Evolutionary conservation across 2,797 vertebrate species (phyloP), one percentile per base, ranked within the genome.

Genomic region (Nasua narica): DNA sequence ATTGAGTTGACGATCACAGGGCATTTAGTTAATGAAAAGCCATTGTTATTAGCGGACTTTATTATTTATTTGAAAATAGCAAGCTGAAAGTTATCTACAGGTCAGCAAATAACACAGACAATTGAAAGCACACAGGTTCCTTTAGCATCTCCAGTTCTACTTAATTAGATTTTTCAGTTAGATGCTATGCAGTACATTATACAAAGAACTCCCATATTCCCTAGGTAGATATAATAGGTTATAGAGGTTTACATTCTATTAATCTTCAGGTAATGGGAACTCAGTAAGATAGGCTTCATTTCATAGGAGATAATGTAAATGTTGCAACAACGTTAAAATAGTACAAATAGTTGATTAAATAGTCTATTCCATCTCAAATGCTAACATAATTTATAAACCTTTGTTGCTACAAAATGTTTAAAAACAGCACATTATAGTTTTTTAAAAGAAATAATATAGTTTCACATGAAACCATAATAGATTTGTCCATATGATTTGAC

Each of bases 151-250:
- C 52, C 12, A 81, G 43, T 94, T 92, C 78, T 50, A 91, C 19
- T 91, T 98, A 96, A 94, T 97, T 97, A 89, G 2, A 77, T 95
- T 98, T 98, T 97, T 96, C 69, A 96, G 97, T 97, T 91, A 94
- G 43, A 87, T 91, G 29, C 69, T 96, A 70, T 62, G 92, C 87
- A 93, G 48, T 94, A 92, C 79, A 94, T 91, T 94, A 95, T 76
- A 69, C 82, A 91, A 96, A 97, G 87, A 43, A 76, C 86, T 87
- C 79, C 21, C 35, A 81, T 82, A 97, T 95, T 93, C 83, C 94
- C 82, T 82, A 92, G 90, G 29, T 96, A 91, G 72, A 21, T n/a
- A 32, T 91, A 83, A 94, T 85, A 65, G 85, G 86, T 97, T 81
- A 60, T 90, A 62, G 82, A 93, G 50, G 56, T 40, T 97, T 96